These are phyloP conservation scores for Drosophila kikkawai DNA, from an alignment of 1,140 invertebrate genomes.

Conservation along the genomic window DNA sequence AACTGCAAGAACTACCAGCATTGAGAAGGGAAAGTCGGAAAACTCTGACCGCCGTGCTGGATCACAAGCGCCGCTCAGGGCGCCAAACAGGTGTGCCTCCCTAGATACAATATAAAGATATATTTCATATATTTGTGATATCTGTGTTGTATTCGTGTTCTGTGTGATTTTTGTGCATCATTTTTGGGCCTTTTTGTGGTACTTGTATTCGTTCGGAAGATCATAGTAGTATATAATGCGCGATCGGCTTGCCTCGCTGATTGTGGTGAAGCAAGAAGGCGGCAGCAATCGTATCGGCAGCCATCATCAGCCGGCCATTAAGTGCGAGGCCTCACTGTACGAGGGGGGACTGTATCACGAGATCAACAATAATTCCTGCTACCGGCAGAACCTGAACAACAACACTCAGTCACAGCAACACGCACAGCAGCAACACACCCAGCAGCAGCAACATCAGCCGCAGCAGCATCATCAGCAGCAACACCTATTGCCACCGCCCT, in stretches of 20 bases:
- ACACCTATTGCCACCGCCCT: slow-evolving; percentile 34
- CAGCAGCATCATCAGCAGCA: slow-evolving; percentile 20
- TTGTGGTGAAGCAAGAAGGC: slow-evolving; percentile 84
- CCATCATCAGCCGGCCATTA: slow-evolving; percentile 51
- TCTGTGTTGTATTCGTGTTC: slow-evolving; percentile 25
- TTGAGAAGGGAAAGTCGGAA: slow-evolving; percentile 18
- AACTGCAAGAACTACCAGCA: slow-evolving; percentile 6
- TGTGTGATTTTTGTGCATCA: slow-evolving; percentile 35
- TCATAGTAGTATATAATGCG: slow-evolving; percentile 69
- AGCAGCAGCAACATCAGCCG: slow-evolving; percentile 7
- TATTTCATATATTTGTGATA: slow-evolving; percentile 21
- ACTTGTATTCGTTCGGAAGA: slow-evolving; percentile 5
- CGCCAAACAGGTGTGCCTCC: slow-evolving; percentile 75
- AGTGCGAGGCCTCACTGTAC: slow-evolving; percentile 65
- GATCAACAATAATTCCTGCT: slow-evolving; percentile 76
- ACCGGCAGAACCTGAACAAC: slow-evolving; percentile 62
- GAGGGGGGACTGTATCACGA: slow-evolving; percentile 58
- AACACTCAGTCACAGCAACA: slow-evolving; percentile 12
- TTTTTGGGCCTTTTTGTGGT: slow-evolving; percentile 21
- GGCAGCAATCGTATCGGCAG: slow-evolving; percentile 41
- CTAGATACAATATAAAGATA: slow-evolving; percentile 11
- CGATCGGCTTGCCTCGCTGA: slow-evolving; percentile 84
- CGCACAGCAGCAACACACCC: slow-evolving; percentile 1
- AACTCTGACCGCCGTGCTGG: slow-evolving; percentile 62
- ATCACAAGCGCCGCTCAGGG: slow-evolving; percentile 52